Conservation (phyloP, 1,140 invertebrate genomes). For the Caerostris darwini region DNA sequence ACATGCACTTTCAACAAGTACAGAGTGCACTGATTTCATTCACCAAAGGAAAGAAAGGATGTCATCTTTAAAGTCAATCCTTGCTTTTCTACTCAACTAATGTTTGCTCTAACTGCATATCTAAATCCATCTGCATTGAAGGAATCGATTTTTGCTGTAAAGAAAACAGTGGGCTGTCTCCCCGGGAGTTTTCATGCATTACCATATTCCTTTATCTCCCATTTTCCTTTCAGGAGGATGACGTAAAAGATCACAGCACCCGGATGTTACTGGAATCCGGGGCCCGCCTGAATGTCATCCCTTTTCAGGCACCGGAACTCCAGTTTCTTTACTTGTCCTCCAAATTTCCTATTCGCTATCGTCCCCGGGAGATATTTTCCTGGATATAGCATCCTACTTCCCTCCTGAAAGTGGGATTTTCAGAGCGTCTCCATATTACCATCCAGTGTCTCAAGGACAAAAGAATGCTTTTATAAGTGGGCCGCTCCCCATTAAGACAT, state of each 20-base stretch:
- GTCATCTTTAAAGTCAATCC: constrained; percentile 1
- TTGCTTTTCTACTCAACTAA: background rate
- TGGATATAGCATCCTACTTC: constrained; percentile 32
- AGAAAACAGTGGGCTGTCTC: background rate
- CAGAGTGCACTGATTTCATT: background rate
- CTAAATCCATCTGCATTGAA: constrained; percentile 37
- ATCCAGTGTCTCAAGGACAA: background rate
- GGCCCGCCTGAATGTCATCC: background rate
- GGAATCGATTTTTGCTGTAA: background rate
- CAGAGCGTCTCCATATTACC: background rate
- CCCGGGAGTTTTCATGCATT: constrained; percentile 46
- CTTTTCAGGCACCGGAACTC: constrained; percentile 27
- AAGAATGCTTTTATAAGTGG: background rate
- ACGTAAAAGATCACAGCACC: constrained; percentile 52
- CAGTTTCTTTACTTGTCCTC: constrained; percentile 53
- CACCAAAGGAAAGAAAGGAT: background rate
- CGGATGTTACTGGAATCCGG: constrained; percentile 53
- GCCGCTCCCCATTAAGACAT: no score
- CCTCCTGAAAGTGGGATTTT: background rate
- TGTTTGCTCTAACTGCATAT: constrained; percentile 5
- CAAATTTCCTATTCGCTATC: constrained; percentile 59
- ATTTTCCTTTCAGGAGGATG: constrained; percentile 25
- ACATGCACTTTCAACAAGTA: background rate
- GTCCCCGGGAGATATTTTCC: constrained; percentile 72
- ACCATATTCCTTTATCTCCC: constrained; percentile 48